phyloP scores from a whole-genome alignment of 92 coral and sea anemone genomes.

The Epizoanthus scotinus region DNA sequence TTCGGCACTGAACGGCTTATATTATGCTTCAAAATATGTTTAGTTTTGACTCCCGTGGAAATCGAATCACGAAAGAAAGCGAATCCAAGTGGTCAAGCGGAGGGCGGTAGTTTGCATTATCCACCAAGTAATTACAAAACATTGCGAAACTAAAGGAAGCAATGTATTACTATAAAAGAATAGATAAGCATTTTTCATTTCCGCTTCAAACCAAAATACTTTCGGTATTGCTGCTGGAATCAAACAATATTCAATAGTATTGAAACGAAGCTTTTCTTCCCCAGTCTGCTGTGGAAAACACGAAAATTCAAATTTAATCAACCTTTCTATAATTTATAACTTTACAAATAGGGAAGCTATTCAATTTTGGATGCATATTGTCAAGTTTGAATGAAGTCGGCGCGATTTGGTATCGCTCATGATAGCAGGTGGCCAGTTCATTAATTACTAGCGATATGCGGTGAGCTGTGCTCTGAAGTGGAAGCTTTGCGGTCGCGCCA shows the following conservation, averaged over 20 bases:
- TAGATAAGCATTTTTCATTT: conserved; percentile 17
- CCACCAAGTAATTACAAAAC: conserved; percentile 15
- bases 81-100: not conserved
- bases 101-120: not conserved
- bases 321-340: conserved; percentile 16
- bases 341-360: not conserved
- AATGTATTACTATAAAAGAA: not conserved
- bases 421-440: conserved; percentile 1
- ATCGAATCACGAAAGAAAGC: not conserved
- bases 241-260: too few species aligned
- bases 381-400: conserved; percentile 1
- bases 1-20: too few species aligned
- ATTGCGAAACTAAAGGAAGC: conserved; percentile 23
- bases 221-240: not conserved
- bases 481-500: not conserved
- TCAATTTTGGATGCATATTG: conserved; percentile 1
- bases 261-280: too few species aligned
- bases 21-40: not conserved
- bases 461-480: not conserved
- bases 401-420: not conserved
- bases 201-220: conserved; percentile 18
- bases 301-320: conserved; percentile 21
- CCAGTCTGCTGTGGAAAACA: conserved; percentile 11
- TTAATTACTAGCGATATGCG: not conserved
- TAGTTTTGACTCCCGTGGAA: not conserved